Percentiles rank a stretch among this genome's conserved stretches.
Conservation (phyloP, 1,140 invertebrate species). For the Penaeus japonicus region DNA sequence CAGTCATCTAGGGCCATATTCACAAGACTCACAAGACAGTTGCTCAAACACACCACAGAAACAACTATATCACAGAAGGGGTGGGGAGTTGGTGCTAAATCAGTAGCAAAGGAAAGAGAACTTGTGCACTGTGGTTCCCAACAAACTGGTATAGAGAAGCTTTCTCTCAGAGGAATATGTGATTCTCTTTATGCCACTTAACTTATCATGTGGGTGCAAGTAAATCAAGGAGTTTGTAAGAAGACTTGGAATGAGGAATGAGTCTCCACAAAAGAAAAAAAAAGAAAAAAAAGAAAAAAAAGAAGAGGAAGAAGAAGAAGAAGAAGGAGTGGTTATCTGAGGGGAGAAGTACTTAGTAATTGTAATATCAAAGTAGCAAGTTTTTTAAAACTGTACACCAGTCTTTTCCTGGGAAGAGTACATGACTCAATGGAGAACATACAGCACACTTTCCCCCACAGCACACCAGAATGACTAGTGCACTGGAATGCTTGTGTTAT, state of each 20-base stretch:
- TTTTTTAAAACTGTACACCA: not conserved
- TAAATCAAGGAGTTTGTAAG: not conserved
- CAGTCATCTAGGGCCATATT: not conserved
- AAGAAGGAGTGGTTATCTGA: not conserved
- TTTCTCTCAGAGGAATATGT: conserved; percentile 4
- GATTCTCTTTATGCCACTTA: conserved; percentile 36
- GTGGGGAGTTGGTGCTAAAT: conserved; percentile 28
- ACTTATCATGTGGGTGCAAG: conserved; percentile 2
- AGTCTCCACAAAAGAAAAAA: not conserved
- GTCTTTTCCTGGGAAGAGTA: not conserved
- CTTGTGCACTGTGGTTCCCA: not conserved
- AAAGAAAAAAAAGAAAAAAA: not conserved
- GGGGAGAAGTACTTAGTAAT: not conserved
- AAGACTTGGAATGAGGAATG: too few species aligned
- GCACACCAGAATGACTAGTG: not conserved
- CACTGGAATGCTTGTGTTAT: conserved; percentile 31
- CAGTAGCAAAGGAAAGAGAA: not conserved
- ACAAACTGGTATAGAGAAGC: not conserved
- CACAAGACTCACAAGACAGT: not conserved
- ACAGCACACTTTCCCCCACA: conserved; percentile 1
- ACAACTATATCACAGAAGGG: conserved; percentile 52
- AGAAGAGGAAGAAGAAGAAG: not conserved
- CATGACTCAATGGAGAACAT: not conserved
- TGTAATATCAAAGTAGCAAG: not conserved
- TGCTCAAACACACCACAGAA: not conserved